Conservation (phyloP, 2,888 invertebrate genomes). For the Drosophila subquinaria region DNA sequence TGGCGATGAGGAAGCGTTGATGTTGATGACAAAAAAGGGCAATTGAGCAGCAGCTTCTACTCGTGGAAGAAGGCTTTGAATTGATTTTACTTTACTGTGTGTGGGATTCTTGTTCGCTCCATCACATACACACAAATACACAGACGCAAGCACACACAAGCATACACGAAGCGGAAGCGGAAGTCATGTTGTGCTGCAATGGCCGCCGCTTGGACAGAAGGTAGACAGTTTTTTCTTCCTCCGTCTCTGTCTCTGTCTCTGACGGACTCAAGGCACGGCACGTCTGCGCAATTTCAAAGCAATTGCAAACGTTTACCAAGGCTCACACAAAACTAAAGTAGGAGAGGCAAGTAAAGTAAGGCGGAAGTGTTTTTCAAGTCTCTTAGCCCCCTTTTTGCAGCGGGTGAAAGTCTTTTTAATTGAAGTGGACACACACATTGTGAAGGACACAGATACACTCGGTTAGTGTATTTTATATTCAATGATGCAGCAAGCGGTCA, state of each 20-base stretch:
- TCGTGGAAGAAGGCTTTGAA: conserved; percentile 60
- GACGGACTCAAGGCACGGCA: conserved; percentile 50
- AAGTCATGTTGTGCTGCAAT: conserved; percentile 79
- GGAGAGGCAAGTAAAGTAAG: conserved; percentile 62
- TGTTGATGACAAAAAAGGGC: conserved; percentile 62
- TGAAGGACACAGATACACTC: conserved; percentile 41
- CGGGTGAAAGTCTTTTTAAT: conserved; percentile 84
- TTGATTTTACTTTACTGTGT: conserved; percentile 59
- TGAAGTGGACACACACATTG: conserved; percentile 78
- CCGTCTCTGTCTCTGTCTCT: conserved; percentile 24
- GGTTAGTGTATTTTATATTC: conserved; percentile 68
- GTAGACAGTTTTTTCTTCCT: conserved; percentile 65
- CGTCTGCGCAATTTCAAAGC: conserved; percentile 81
- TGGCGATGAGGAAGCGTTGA: conserved; percentile 54
- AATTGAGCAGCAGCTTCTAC: conserved; percentile 50
- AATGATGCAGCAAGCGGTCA: conserved; percentile 78
- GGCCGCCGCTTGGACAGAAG: conserved; percentile 51
- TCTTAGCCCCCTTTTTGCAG: conserved; percentile 57
- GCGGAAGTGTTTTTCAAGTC: conserved; percentile 76
- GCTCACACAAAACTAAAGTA: conserved; percentile 67
- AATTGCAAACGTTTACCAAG: conserved; percentile 78
- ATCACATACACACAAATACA: conserved; percentile 8
- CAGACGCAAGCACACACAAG: conserved; percentile 18
- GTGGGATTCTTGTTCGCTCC: conserved; percentile 24
- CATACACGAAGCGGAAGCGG: conserved; percentile 57